These are phyloP conservation scores for Mythimna pallens DNA, from an alignment of 2,888 invertebrate species.

Conservation along the genomic window DNA sequence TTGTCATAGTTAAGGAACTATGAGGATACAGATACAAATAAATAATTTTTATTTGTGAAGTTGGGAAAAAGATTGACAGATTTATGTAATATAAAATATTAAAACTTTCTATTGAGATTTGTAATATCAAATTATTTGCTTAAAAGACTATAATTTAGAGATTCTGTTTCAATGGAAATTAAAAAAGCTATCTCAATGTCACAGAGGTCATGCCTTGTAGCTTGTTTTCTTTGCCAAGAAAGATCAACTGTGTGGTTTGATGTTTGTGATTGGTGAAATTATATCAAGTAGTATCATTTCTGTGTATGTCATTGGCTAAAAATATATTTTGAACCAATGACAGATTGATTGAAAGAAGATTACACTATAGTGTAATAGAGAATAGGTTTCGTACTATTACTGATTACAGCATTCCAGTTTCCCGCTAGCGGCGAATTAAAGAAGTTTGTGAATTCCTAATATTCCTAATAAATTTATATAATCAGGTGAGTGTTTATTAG, in stretches of 20 bases:
- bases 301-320: constrained; percentile 17
- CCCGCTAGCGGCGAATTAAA: constrained; percentile 41
- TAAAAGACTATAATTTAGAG: constrained; percentile 20
- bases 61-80: too few species aligned
- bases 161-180: neutral
- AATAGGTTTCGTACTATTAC: constrained; percentile 13
- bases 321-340: rapidly evolving
- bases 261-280: constrained; percentile 25
- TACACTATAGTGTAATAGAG: neutral
- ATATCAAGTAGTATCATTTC: rapidly evolving
- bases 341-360: rapidly evolving
- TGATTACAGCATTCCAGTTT: constrained; percentile 46
- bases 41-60: too few species aligned
- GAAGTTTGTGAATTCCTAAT: neutral
- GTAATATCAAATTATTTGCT: neutral
- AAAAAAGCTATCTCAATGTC: constrained; percentile 57
- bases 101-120: too few species aligned
- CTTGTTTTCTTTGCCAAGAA: constrained; percentile 41
- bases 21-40: too few species aligned
- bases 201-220: constrained; percentile 54
- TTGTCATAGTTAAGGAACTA: too few species aligned
- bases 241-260: rapidly evolving
- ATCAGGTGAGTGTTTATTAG: constrained; percentile 32
- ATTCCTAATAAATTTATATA: neutral
- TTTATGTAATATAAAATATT: too few species aligned